Evolutionary conservation across 2,888 invertebrate species (phyloP), one percentile per base, ranked within the genome.

Genomic region (Schrankia costaestrigalis): DNA sequence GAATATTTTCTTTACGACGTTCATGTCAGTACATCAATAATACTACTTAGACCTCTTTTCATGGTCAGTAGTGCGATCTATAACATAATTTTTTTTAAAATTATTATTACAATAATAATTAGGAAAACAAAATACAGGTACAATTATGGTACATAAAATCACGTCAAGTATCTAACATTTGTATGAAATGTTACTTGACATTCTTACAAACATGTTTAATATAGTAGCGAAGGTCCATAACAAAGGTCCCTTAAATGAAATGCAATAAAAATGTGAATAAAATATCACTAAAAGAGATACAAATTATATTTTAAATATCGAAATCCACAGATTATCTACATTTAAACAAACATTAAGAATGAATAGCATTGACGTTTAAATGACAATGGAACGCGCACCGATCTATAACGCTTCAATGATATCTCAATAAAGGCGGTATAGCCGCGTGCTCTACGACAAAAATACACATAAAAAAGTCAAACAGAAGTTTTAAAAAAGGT

Each of bases 401-500:
- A 57, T 61, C 57, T 52, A 51, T 58, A 66, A 65, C 82, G 83
- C 77, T 75, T 77, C 73, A 84, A 68, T 76, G 82, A 75, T 67
- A 63, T 58, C 57, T 63, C 56, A 73, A 71, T 72, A 82, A 75
- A 75, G 71, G 71, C 66, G 60, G 64, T 56, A n/a, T n/a, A 43
- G 82, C 79, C 79, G 81, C 82, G 81, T 77, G 82, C 77, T 78
- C 74, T 55, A 55, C 75, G 77, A 78, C 79, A 69, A 75, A 83
- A 82, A 81, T 80, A 78, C 69, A 54, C 63, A 71, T 67, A 83
- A 82, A 84, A n/a, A 83, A 78, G 63, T 62, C 63, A 66, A 78
- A 79, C 75, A 77, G 74, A 69, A 78, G 75, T 78, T 79, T 70
- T 63, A 81, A 78, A 82, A 85, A 87, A 85, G 71, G 72, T 83